Evolutionary conservation across 2,888 invertebrate species (phyloP).

Genomic region (Eustalomyia histrio): DNA sequence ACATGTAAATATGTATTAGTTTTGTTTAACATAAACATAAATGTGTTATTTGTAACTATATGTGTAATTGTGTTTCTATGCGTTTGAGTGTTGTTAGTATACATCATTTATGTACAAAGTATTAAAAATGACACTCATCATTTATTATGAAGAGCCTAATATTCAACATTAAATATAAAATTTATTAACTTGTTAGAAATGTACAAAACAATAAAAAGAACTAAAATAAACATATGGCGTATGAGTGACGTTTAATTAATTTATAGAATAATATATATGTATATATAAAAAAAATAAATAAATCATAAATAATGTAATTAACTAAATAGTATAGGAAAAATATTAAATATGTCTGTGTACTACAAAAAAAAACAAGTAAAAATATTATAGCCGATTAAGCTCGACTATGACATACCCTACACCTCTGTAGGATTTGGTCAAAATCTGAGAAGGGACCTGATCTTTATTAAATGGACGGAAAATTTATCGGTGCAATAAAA

Average conservation of each 20-base stretch:
- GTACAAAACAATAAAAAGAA: slow-evolving; percentile 42
- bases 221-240: slow-evolving; percentile 53
- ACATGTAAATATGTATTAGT: slow-evolving; percentile 28
- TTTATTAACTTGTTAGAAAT: slow-evolving; percentile 61
- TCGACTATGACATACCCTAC: too few relatives aligned
- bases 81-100: slow-evolving; percentile 1
- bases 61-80: not conserved
- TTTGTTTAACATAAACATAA: not conserved
- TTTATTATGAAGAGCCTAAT: slow-evolving; percentile 58
- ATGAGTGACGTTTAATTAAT: slow-evolving; percentile 64
- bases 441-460: too few relatives aligned
- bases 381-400: too few relatives aligned
- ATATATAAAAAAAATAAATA: slow-evolving; percentile 47
- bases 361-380: too few relatives aligned
- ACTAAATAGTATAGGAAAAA: slow-evolving; percentile 12
- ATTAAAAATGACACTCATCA: slow-evolving; percentile 60
- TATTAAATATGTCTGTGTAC: not conserved
- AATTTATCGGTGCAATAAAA: too few relatives aligned
- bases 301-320: slow-evolving; percentile 56
- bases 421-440: too few relatives aligned
- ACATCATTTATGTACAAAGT: slow-evolving; percentile 25
- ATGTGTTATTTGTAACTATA: too few relatives aligned
- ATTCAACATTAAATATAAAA: slow-evolving; percentile 49
- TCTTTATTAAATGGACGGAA: too few relatives aligned
- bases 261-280: slow-evolving; percentile 20